phyloP scores from a whole-genome alignment of 2,888 invertebrate species.

The Glyphotaelius pellucidus region DNA sequence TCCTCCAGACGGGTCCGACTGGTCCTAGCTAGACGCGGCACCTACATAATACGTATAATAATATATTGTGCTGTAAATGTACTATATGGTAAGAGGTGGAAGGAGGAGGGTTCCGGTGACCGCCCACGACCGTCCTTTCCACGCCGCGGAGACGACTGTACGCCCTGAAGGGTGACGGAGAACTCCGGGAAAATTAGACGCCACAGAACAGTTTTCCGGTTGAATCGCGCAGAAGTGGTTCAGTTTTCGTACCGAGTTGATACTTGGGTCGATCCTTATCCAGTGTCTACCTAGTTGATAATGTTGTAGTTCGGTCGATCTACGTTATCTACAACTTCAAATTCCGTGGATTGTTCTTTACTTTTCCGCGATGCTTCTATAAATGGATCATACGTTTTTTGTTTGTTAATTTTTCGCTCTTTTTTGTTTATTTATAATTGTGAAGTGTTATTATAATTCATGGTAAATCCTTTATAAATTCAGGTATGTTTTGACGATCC shows the following conservation, averaged over 20 bases:
- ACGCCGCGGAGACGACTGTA: background rate
- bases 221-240: background rate
- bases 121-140: slow-evolving; percentile 36
- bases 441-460: background rate
- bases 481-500: background rate
- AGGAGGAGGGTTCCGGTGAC: slow-evolving; percentile 20
- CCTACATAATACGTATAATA: background rate
- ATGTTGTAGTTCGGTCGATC: background rate
- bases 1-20: background rate
- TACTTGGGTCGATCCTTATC: background rate
- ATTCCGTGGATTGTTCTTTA: background rate
- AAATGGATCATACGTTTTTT: background rate
- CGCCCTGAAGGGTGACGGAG: slow-evolving; percentile 35
- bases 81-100: background rate
- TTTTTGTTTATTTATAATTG: background rate
- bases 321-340: background rate
- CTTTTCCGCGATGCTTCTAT: background rate
- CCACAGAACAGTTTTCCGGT: slow-evolving; percentile 17
- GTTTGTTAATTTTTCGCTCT: background rate
- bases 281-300: background rate
- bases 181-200: background rate
- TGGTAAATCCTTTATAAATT: background rate
- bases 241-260: background rate
- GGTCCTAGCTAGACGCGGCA: background rate
- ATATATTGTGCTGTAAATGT: background rate